Conservation (phyloP, 2,797 vertebrate genomes). For the Micropoecilia bifurca region DNA sequence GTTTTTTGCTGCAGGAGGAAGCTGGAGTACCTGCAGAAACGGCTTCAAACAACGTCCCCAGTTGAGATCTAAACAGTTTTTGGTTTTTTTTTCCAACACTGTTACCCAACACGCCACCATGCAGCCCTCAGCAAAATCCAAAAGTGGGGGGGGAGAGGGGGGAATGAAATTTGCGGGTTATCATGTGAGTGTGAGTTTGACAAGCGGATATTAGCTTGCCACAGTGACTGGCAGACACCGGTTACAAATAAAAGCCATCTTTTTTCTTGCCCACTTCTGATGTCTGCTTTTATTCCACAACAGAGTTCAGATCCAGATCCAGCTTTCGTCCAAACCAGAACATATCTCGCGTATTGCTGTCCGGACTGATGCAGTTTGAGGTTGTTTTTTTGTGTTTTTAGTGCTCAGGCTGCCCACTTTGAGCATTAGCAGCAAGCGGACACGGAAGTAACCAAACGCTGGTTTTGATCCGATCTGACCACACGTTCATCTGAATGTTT, state of each 20-base stretch:
- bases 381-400: neutral
- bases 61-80: neutral
- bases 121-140: constrained; percentile 32
- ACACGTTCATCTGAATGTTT: neutral
- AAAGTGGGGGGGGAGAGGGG: neutral
- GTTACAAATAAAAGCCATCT: constrained; percentile 35
- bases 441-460: neutral
- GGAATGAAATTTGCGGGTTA: constrained; percentile 32
- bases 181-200: constrained; percentile 35
- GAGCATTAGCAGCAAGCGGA: neutral
- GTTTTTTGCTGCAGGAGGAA: neutral
- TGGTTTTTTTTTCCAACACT: too few relatives aligned
- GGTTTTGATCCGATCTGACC: neutral
- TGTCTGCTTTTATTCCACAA: constrained; percentile 26
- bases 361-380: neutral
- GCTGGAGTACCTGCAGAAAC: neutral
- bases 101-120: neutral
- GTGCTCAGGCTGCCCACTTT: neutral
- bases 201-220: constrained; percentile 51
- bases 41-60: neutral
- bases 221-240: constrained; percentile 38
- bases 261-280: constrained; percentile 23
- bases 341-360: neutral
- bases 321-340: constrained; percentile 15
- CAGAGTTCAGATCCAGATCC: constrained; percentile 12